Evolutionary conservation across 2,888 invertebrate genomes (phyloP), one percentile per base, ranked within the genome.

Genomic region (Lordiphosa fenestrarum): DNA sequence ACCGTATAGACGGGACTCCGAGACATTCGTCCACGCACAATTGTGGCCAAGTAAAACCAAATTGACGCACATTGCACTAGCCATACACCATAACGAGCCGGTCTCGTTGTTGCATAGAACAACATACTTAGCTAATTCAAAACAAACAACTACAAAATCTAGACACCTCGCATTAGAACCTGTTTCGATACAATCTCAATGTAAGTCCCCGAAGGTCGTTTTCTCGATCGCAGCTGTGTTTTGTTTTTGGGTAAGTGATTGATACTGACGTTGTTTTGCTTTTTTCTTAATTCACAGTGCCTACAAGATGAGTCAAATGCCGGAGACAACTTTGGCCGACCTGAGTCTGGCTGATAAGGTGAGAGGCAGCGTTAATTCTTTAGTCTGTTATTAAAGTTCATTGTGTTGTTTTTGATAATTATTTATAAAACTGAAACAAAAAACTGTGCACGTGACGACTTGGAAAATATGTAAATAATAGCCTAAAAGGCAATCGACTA

Each of bases 241-340:
- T 49, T 2, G 3, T 19, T 19, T 19, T 49, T 49, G 46, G 40
- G 13, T 56, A 57, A 58, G 52, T 38, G 37, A 53, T 42, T 61
- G 51, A 30, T 44, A 41, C 35, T 41, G 46, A 48, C 30, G 33
- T 21, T 25, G 41, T 36, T 47, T 44, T 33, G 13, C 30, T 41
- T 49, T 25, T 33, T 30, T 41, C 44, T 25, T 33, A 39, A 9
- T 39, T 30, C 19, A 15, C 25, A 56, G 41, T 15, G 37, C 23
- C 48, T 48, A 33, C 65, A 54, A 50, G 52, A 84, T 86, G 73
- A 71, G 66, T 60, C 80, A 76, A 73, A 67, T 75, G 65, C 74
- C 92, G 73, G 86, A 87, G 67, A 87, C 87, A n/a, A 73, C 85
- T 25, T 71, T 86, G 30, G 86, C 85, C 52, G 87, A 87, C 57